A percentile compares a stretch with the other conserved stretches of the same genome.
Conservation (phyloP, 1,140 invertebrate species). For the Drosophila nikananu region DNA sequence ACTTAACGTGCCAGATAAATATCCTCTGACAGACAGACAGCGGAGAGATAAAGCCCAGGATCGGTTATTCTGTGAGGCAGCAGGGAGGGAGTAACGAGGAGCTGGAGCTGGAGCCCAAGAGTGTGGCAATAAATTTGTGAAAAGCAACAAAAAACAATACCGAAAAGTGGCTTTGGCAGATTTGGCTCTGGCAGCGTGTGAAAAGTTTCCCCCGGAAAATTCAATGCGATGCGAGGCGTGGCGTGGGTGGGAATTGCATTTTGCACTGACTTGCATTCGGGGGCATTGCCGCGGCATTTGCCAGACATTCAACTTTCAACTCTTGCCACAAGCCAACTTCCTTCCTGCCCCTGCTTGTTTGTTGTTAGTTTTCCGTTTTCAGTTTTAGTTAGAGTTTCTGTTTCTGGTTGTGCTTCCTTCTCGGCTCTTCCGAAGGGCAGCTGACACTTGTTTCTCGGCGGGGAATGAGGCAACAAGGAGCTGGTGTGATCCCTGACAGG, state of each 20-base stretch:
- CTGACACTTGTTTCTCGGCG: conserved; percentile 30
- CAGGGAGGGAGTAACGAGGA: neutral
- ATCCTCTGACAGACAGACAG: conserved; percentile 63
- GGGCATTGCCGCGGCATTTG: conserved; percentile 78
- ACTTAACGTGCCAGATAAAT: conserved; percentile 82
- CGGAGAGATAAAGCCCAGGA: conserved; percentile 48
- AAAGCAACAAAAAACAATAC: conserved; percentile 77
- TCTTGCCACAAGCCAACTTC: conserved; percentile 58
- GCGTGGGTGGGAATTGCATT: conserved; percentile 44
- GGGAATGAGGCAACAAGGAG: neutral
- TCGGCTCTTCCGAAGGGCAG: conserved; percentile 24
- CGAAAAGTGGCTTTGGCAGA: conserved; percentile 70
- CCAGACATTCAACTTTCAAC: conserved; percentile 81
- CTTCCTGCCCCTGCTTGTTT: conserved; percentile 16
- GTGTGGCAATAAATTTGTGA: conserved; percentile 77
- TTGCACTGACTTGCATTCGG: conserved; percentile 56
- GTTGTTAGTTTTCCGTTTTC: conserved; percentile 26
- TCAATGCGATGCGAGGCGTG: conserved; percentile 1
- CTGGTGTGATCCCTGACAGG: conserved; percentile 24
- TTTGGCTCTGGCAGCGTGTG: conserved; percentile 74
- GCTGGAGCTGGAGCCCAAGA: conserved; percentile 16
- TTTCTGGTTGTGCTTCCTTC: conserved; percentile 27
- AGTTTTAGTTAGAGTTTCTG: conserved; percentile 37
- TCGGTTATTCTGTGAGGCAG: conserved; percentile 15
- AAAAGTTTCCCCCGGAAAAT: conserved; percentile 57